Conservation (phyloP, 2,888 invertebrate species). For the Cerastoderma edule region DNA sequence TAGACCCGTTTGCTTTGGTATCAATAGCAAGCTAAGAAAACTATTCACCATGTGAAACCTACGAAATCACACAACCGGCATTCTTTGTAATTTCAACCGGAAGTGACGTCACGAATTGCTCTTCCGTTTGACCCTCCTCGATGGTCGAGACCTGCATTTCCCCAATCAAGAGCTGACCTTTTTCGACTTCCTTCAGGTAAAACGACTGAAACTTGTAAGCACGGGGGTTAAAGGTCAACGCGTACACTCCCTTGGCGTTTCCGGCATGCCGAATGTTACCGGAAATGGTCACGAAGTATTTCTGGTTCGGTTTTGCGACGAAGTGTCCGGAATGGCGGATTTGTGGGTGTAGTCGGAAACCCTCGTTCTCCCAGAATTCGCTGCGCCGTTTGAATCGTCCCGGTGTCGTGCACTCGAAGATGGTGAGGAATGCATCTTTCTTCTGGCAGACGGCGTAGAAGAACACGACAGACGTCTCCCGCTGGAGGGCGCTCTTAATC, state of each 20-base stretch:
- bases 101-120: constrained; percentile 44
- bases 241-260: constrained; percentile 5
- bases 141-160: constrained; percentile 43
- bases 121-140: constrained; percentile 16
- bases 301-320: constrained; percentile 53
- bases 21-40: too few species aligned
- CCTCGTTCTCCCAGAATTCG: constrained; percentile 58
- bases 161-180: constrained; percentile 39
- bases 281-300: constrained; percentile 42
- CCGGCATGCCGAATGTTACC: constrained; percentile 49
- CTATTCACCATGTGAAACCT: too few species aligned
- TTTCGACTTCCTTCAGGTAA: constrained; percentile 35
- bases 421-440: constrained; percentile 50
- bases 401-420: constrained; percentile 58
- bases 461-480: constrained; percentile 57
- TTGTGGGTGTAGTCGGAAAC: constrained; percentile 51
- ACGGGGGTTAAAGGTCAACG: constrained; percentile 51
- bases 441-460: constrained; percentile 49
- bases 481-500: constrained; percentile 44
- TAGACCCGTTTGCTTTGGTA: too few species aligned
- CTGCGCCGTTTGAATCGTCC: constrained; percentile 47
- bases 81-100: constrained; percentile 45
- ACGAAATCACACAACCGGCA: constrained; percentile 3
- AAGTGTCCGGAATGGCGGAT: constrained; percentile 60
- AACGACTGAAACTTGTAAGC: constrained; percentile 60